A percentile compares a stretch with the other conserved stretches of the same genome.
Conservation (phyloP, 2,797 vertebrate genomes). For the Zalophus californianus region DNA sequence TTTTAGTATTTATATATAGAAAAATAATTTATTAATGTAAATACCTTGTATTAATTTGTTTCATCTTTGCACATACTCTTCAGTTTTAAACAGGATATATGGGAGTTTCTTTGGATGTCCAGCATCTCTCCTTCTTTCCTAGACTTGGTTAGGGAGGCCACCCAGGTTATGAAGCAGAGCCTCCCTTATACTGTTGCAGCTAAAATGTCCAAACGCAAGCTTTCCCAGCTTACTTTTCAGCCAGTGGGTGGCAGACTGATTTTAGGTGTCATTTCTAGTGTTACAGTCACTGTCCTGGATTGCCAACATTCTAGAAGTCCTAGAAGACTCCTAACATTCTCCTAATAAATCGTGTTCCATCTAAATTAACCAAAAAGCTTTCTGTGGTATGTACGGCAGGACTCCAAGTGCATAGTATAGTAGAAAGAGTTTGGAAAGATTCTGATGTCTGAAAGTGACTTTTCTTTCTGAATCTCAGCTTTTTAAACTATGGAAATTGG, state of each 20-base stretch:
- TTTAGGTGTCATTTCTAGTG: neutral
- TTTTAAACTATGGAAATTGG: neutral
- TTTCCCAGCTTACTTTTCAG: neutral
- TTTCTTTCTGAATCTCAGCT: neutral
- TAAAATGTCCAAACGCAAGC: neutral
- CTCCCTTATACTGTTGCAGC: neutral
- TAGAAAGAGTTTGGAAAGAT: neutral
- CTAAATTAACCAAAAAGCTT: neutral
- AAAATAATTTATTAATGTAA: neutral
- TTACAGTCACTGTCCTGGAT: neutral
- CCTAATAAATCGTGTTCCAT: neutral
- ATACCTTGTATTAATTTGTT: slow-evolving; percentile 8
- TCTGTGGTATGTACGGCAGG: neutral
- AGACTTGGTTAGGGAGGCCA: neutral
- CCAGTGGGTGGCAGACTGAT: neutral
- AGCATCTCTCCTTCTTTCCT: neutral
- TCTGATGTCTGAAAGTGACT: neutral
- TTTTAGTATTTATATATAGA: neutral
- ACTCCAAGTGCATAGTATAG: rapidly evolving
- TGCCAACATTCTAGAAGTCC: neutral
- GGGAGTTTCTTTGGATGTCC: neutral
- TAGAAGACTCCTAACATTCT: neutral
- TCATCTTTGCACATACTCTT: neutral
- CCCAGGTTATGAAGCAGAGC: neutral
- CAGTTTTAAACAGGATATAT: neutral